Evolutionary conservation across 2,888 invertebrate genomes (phyloP).

Genomic region (Phorcus lineatus): DNA sequence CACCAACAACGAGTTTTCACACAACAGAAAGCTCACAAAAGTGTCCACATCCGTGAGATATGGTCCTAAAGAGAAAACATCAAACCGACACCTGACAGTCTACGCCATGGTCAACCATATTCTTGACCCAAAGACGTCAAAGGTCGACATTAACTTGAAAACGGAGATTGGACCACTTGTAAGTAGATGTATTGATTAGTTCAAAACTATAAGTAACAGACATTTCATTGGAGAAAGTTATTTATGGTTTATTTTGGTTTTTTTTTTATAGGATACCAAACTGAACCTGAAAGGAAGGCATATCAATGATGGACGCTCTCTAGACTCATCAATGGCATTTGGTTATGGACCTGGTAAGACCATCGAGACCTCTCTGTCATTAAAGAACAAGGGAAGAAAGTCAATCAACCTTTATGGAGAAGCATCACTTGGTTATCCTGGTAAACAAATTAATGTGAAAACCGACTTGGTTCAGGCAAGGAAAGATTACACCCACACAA

Average conservation of each 20-base stretch:
- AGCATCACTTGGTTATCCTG: constrained; percentile 51
- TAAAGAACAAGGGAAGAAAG: constrained; percentile 49
- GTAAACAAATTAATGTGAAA: constrained; percentile 48
- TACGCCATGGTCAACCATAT: constrained; percentile 10
- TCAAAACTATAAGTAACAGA: not conserved
- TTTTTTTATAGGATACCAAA: constrained; percentile 52
- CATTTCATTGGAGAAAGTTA: not conserved
- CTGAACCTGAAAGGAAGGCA: constrained; percentile 49
- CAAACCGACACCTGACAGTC: not conserved
- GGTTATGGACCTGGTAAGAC: constrained; percentile 47
- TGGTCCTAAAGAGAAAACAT: constrained; percentile 44
- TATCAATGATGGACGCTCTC: constrained; percentile 42
- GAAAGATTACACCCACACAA: constrained; percentile 45
- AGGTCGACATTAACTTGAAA: constrained; percentile 43
- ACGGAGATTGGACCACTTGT: constrained; percentile 50
- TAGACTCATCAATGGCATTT: constrained; percentile 48
- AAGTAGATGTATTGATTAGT: not conserved
- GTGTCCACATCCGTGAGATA: constrained; percentile 46
- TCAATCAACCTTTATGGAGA: constrained; percentile 45
- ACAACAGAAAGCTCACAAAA: constrained; percentile 41
- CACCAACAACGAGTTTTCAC: constrained; percentile 40
- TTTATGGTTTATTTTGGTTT: constrained; percentile 15
- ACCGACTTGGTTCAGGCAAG: constrained; percentile 47
- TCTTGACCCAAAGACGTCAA: constrained; percentile 19
- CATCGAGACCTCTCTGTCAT: constrained; percentile 39